phyloP scores from a whole-genome alignment of 1,140 invertebrate species.

The Drosophila aff. region DNA sequence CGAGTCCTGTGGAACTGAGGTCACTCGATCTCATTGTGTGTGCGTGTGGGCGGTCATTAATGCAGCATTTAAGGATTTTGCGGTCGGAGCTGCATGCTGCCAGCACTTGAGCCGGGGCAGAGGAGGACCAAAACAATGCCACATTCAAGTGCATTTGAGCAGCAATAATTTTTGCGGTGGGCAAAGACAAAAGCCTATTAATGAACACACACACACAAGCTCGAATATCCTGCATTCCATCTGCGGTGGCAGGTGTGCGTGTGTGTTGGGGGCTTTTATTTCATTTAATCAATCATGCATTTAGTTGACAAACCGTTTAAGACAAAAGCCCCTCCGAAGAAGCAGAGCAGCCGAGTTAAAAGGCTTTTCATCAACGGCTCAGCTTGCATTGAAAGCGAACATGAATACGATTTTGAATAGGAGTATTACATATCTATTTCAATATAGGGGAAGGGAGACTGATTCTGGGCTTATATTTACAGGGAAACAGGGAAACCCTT shows the following conservation, averaged over 20 bases:
- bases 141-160: constrained; percentile 81
- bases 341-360: constrained; percentile 34
- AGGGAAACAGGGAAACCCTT: constrained; percentile 13
- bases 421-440: constrained; percentile 4
- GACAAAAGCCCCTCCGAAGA: constrained; percentile 53
- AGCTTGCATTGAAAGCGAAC: constrained; percentile 21
- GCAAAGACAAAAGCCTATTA: constrained; percentile 83
- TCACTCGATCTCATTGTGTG: not conserved
- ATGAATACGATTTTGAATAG: constrained; percentile 15
- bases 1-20: not conserved
- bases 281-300: constrained; percentile 75
- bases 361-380: constrained; percentile 51
- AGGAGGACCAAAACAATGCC: constrained; percentile 53
- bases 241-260: constrained; percentile 35
- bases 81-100: constrained; percentile 41
- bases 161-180: constrained; percentile 82
- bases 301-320: constrained; percentile 69
- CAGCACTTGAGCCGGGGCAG: constrained; percentile 5
- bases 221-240: constrained; percentile 51
- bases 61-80: constrained; percentile 78
- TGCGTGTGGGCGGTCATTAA: constrained; percentile 48
- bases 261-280: constrained; percentile 58
- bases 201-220: constrained; percentile 57
- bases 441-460: not conserved
- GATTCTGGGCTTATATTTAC: not conserved